Percentiles rank a stretch among this genome's conserved stretches.
Conservation (phyloP, 2,888 invertebrate genomes). For the Eueremaeus valkanovi region DNA sequence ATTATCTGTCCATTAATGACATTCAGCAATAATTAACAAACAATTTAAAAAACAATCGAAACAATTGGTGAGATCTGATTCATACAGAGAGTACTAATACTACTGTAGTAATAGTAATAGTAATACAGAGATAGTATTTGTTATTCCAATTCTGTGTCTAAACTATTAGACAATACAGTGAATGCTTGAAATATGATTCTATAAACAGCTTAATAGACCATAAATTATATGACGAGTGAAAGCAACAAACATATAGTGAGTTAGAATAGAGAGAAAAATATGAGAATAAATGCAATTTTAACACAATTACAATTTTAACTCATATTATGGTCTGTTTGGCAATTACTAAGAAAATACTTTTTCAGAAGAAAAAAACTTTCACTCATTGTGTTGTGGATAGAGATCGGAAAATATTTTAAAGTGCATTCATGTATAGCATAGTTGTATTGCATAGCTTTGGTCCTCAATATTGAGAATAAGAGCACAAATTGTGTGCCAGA, state of each 20-base stretch:
- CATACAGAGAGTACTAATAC: too few relatives aligned
- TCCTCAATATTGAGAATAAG: background rate
- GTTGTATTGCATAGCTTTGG: background rate
- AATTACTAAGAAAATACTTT: conserved; percentile 14
- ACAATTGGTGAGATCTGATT: too few relatives aligned
- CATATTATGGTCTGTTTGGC: conserved; percentile 30
- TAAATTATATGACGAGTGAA: background rate
- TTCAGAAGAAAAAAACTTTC: background rate
- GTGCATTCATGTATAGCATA: conserved; percentile 28
- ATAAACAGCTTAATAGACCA: too few relatives aligned
- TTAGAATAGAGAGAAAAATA: too few relatives aligned
- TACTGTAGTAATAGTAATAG: too few relatives aligned
- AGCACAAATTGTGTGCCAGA: conserved; percentile 6
- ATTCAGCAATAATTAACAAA: background rate
- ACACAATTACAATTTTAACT: conserved; percentile 9
- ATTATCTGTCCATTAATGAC: background rate
- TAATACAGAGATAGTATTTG: too few relatives aligned
- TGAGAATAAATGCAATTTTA: conserved; percentile 17
- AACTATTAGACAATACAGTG: too few relatives aligned
- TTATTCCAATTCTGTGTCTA: too few relatives aligned
- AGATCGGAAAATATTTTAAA: conserved; percentile 8
- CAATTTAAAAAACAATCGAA: too few relatives aligned
- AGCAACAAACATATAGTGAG: conserved; percentile 10
- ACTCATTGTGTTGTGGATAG: conserved; percentile 6
- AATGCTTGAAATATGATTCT: too few relatives aligned